phyloP scores from a whole-genome alignment of 2,113 vertebrate genomes.

The Tinamus guttatus region DNA sequence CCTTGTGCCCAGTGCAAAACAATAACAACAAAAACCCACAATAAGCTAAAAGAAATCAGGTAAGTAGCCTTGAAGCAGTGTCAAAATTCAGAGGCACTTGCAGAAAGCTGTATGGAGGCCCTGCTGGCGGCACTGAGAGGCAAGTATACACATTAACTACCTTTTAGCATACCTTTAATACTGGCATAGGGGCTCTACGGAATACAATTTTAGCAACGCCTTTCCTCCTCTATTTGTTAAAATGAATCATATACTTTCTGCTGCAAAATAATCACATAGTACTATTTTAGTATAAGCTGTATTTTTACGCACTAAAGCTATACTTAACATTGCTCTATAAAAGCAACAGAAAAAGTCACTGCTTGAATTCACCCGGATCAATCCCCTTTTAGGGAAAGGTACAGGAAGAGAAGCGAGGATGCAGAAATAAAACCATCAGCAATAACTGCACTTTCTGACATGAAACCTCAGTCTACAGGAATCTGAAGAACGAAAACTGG shows the following conservation, averaged over 20 bases:
- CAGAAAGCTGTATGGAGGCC: neutral
- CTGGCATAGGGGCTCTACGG: neutral
- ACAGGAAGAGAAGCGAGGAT: neutral
- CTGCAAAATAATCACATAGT: neutral
- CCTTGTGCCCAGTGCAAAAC: neutral
- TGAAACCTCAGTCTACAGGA: neutral
- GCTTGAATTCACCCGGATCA: neutral
- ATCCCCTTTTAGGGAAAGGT: neutral
- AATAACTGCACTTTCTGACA: neutral
- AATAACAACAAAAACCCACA: neutral
- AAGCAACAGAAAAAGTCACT: neutral
- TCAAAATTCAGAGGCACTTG: neutral
- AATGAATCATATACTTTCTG: neutral
- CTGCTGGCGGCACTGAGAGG: neutral
- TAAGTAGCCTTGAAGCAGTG: neutral
- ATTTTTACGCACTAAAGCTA: neutral
- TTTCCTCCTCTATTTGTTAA: neutral
- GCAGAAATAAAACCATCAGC: neutral
- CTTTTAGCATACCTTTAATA: neutral
- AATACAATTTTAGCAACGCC: neutral
- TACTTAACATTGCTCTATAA: neutral
- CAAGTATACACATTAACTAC: neutral
- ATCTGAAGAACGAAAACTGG: neutral
- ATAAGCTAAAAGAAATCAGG: neutral
- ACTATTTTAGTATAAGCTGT: neutral